Evolutionary conservation across 2,797 vertebrate genomes (phyloP).

Genomic region (Cynodonichthys magdalenae): DNA sequence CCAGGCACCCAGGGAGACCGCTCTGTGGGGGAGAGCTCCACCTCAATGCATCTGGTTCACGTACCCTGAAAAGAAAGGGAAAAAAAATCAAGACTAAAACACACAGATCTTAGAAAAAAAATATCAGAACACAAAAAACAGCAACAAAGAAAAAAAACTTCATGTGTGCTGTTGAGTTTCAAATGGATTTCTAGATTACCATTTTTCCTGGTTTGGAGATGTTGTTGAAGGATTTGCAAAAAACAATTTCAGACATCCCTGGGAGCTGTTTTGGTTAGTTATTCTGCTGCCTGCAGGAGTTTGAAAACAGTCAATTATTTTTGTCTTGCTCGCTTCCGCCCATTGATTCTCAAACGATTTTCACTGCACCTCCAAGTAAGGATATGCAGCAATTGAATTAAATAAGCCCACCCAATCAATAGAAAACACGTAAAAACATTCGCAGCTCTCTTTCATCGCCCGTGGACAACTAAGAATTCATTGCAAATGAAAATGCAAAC

Average conservation of each 20-base stretch:
- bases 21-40: conserved; percentile 88
- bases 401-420: conserved; percentile 81
- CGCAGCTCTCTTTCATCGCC: conserved; percentile 66
- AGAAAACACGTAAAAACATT: conserved; percentile 75
- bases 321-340: conserved; percentile 81
- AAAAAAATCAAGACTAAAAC: conserved; percentile 79
- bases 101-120: conserved; percentile 23
- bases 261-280: conserved; percentile 79
- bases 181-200: conserved; percentile 67
- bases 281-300: conserved; percentile 79
- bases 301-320: conserved; percentile 86
- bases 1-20: conserved; percentile 80
- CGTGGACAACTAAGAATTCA: conserved; percentile 70
- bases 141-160: conserved; percentile 61
- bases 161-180: conserved; percentile 49
- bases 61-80: conserved; percentile 85
- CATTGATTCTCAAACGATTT: conserved; percentile 84
- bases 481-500: conserved; percentile 74
- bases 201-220: conserved; percentile 64
- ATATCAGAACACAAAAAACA: conserved; percentile 36
- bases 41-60: conserved; percentile 89
- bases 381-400: conserved; percentile 83
- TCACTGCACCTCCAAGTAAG: conserved; percentile 75
- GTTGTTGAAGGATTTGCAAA: conserved; percentile 68
- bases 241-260: conserved; percentile 75